Base-by-base conservation (phyloP, 1,140 invertebrate species). In the Bombus breviceps region DNA sequence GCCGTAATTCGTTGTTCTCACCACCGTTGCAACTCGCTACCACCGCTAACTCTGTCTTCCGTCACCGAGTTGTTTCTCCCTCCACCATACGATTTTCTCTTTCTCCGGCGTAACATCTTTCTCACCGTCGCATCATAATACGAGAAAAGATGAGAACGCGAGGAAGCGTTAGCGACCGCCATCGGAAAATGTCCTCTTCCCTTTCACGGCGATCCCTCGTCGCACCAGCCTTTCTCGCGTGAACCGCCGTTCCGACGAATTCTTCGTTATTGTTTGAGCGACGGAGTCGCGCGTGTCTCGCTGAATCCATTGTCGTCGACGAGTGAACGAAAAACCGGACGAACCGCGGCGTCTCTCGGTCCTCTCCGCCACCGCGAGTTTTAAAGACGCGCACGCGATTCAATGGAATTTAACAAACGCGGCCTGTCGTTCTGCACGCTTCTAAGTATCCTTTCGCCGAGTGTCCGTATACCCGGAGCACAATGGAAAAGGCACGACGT, bases 181-280 rank as follows among this genome's bases (percentile, higher is more conserved):
- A 57, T 83, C 2, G 34, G 18, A 22, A 39, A 78, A 57, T 69
- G 22, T 37, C 22, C 62, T 25, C n/a, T 69, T 69, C 25, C 13
- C 43, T 69, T 69, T 77, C 74, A 39, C 71, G 25, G 2, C 32
- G n/a, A 64, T 64, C 25, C 6, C 47, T 25, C 53, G 18, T 4
- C 62, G 32, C n/a, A 22, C 15, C n/a, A 18, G 25, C n/a, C 76
- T 68, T 28, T 53, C 81, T 18, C 8, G n/a, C 8, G 28, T 22
- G 34, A 53, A 34, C 5, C 12, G 22, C 5, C 12, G 22, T 25
- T n/a, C 25, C 72, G 13, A 66, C 59, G 57, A 83, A 78, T 69
- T 57, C 74, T 41, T 83, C 43, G 64, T 69, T 69, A 69, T 34
- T 77, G 47, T 81, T 81, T 41, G 25, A 66, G 25, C 32, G 78